Conservation (phyloP, 2,797 vertebrate genomes). For the Petrocephalus schoutedeni region DNA sequence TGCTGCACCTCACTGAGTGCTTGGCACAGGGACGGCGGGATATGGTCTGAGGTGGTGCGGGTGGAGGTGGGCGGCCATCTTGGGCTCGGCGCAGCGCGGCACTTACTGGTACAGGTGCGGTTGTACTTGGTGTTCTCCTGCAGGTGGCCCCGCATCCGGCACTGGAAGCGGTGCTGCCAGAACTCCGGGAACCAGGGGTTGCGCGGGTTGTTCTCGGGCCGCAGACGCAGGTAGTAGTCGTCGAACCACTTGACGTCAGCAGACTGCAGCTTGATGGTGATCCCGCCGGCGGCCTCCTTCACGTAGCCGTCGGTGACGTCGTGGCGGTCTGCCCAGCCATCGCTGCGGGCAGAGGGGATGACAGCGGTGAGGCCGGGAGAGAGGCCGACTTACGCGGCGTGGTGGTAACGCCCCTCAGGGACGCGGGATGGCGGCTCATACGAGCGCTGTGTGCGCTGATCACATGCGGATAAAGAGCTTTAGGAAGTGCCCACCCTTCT, state of each 20-base stretch:
- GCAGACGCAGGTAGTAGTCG: constrained; percentile 91
- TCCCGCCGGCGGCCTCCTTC: constrained; percentile 85
- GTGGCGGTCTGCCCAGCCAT: constrained; percentile 95
- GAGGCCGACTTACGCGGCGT: too few species aligned
- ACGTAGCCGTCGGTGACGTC: constrained; percentile 93
- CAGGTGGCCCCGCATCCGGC: constrained; percentile 80
- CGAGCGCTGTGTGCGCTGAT: not conserved
- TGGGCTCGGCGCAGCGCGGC: not conserved
- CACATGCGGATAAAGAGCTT: not conserved
- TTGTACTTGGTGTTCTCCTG: constrained; percentile 89
- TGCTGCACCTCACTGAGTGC: not conserved
- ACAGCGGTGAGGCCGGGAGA: not conserved
- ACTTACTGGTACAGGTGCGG: constrained; percentile 90
- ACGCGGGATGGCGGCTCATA: not conserved
- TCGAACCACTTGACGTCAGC: constrained; percentile 97
- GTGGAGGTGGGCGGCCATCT: not conserved
- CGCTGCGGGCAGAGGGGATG: constrained; percentile 56
- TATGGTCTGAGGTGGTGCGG: not conserved
- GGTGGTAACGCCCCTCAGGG: not conserved
- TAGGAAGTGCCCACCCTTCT: not conserved
- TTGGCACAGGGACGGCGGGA: not conserved
- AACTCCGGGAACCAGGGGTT: constrained; percentile 99
- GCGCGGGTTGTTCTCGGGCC: constrained; percentile 84
- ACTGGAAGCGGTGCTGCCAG: constrained; percentile 97
- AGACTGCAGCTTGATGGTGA: constrained; percentile 98